A percentile compares a stretch with the other conserved stretches of the same genome.
These are phyloP conservation scores for Buathra laborator DNA, from an alignment of 2,888 invertebrate species.

Conservation along the genomic window DNA sequence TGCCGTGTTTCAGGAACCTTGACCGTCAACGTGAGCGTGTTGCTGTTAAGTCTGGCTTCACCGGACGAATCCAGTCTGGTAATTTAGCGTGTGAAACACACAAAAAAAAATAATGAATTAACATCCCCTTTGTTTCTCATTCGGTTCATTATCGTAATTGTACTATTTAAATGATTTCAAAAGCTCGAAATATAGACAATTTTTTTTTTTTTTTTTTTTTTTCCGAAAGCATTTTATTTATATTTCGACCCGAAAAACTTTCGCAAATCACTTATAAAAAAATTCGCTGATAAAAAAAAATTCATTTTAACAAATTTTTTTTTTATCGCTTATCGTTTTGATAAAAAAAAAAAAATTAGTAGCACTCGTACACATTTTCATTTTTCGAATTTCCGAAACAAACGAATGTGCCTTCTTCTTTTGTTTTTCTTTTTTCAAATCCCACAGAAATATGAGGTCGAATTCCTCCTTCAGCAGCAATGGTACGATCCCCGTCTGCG, in stretches of 20 bases:
- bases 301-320: neutral
- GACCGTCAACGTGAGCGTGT: constrained; percentile 97
- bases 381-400: constrained; percentile 41
- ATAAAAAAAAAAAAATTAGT: neutral
- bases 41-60: constrained; percentile 96
- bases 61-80: constrained; percentile 98
- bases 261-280: too few species aligned
- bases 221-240: too few species aligned
- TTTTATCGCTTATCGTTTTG: neutral
- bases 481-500: constrained; percentile 96
- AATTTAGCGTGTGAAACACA: constrained; percentile 85
- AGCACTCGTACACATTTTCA: neutral
- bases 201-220: too few species aligned
- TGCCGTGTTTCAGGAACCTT: constrained; percentile 92
- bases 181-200: too few species aligned
- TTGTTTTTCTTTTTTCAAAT: constrained; percentile 56
- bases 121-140: constrained; percentile 1
- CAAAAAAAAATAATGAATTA: constrained; percentile 8
- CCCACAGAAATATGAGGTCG: constrained; percentile 97
- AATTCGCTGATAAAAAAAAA: neutral
- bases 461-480: constrained; percentile 96
- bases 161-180: too few species aligned
- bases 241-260: too few species aligned
- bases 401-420: constrained; percentile 2
- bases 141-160: too few species aligned